phyloP scores from a whole-genome alignment of 2,888 invertebrate species.

The Caenorhabditis sinica region DNA sequence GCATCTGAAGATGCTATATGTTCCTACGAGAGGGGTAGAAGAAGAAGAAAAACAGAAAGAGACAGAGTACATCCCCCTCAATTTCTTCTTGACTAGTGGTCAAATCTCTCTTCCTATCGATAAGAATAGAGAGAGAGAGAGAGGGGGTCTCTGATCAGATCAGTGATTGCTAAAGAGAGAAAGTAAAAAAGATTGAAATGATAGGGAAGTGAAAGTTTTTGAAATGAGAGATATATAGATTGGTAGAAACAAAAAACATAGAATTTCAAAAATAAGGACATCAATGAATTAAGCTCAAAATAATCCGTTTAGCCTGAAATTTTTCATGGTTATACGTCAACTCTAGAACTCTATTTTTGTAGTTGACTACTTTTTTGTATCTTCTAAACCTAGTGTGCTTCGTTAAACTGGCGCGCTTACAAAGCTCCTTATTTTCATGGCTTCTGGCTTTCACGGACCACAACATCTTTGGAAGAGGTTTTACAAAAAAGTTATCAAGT shows the following conservation, averaged over 20 bases:
- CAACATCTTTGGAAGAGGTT: no score
- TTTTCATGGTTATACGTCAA: no score
- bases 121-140: slow-evolving; percentile 34
- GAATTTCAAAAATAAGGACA: neutral
- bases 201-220: neutral
- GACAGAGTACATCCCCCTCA: slow-evolving; percentile 50
- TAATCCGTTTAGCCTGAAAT: no score
- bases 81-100: slow-evolving; percentile 44
- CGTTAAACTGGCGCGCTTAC: no score
- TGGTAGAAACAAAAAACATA: neutral
- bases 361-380: no score
- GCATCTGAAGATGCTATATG: slow-evolving; percentile 13
- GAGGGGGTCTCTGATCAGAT: neutral
- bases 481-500: no score
- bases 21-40: neutral
- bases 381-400: no score
- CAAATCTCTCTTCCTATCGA: slow-evolving; percentile 12
- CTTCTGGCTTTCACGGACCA: no score
- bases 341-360: no score
- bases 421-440: no score
- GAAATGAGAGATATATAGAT: no score
- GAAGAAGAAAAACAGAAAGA: neutral
- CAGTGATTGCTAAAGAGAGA: slow-evolving; percentile 7
- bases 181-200: neutral
- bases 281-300: no score